Base-by-base conservation (phyloP, 2,888 invertebrate species). In the Melinaea marsaeus region DNA sequence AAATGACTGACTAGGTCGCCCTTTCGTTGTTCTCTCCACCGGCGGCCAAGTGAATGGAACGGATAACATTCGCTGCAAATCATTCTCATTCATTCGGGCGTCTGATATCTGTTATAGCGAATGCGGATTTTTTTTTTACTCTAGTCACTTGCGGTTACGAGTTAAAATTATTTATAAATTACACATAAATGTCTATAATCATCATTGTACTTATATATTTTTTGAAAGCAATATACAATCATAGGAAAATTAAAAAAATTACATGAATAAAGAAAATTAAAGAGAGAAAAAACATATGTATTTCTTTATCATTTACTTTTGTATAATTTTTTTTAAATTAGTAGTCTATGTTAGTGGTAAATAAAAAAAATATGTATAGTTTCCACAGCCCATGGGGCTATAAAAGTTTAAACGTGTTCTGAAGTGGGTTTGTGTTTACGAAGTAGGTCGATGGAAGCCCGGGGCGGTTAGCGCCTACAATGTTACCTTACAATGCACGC, bases 11-110 rank as follows among this genome's bases (percentile, higher is more conserved):
- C 63, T 67, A 64, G 69, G 69, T 65, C 69, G 63, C 61, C 61
- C 58, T 64, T 61, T 65, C 64, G 68, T 59, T 66, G 66, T 67
- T 60, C 56, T 58, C 60, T 66, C 37, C 55, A 51, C 56, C 63
- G 64, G 42, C 37, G 37, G 9, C 42, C 66, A 69, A 65, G 65
- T 68, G 69, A 70, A 66, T 67, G 69, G 63, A 48, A 65, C 45
- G 61, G 66, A 66, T 68, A 71, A 69, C 69, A 69, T 69, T 69
- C 65, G 69, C 66, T 59, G 61, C 57, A 33, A 66, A 66, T 56
- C 62, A 64, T 60, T 60, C 61, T 60, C 68, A 64, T 69, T 67
- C 70, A 65, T 66, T 67, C 69, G 60, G 48, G 65, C 65, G 63
- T 11, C 64, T 66, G 64, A 66, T 70, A 69, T 70, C 69, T 66